Conservation (phyloP, 2,888 invertebrate genomes). For the Parnassius orleans region DNA sequence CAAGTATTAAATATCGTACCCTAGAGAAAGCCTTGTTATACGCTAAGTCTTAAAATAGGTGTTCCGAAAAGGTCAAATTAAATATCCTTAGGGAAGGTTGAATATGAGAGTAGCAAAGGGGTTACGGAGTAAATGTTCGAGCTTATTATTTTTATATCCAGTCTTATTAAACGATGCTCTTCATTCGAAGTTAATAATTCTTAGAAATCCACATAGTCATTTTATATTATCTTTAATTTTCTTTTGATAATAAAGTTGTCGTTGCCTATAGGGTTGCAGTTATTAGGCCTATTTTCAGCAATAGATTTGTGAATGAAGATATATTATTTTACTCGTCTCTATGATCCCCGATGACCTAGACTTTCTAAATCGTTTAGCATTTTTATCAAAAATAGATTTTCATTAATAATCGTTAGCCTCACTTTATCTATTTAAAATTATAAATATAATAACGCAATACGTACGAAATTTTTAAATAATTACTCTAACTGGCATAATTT, state of each 20-base stretch:
- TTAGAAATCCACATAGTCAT: too few relatives aligned
- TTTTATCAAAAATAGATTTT: conserved; percentile 17
- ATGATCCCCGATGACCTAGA: conserved; percentile 21
- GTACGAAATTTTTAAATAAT: too few relatives aligned
- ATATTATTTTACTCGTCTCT: conserved; percentile 17
- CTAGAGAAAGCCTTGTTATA: too few relatives aligned
- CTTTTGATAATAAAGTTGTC: neutral
- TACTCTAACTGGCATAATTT: too few relatives aligned
- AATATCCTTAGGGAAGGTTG: conserved; percentile 19
- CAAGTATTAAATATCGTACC: too few relatives aligned
- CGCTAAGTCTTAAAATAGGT: conserved; percentile 6
- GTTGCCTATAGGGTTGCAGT: too few relatives aligned
- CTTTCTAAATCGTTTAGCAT: conserved; percentile 7
- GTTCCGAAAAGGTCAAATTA: conserved; percentile 15
- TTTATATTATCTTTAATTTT: neutral
- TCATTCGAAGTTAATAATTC: too few relatives aligned
- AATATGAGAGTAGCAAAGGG: conserved; percentile 11
- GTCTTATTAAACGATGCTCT: too few relatives aligned
- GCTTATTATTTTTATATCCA: neutral
- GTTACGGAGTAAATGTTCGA: neutral
- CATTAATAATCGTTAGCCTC: neutral
- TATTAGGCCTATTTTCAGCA: too few relatives aligned
- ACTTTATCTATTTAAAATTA: too few relatives aligned
- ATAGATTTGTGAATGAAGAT: neutral
- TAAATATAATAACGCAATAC: too few relatives aligned